Evolutionary conservation across 2,113 vertebrate species (phyloP), one percentile per base, ranked within the genome.

Genomic region (Micronycteris hirsuta): DNA sequence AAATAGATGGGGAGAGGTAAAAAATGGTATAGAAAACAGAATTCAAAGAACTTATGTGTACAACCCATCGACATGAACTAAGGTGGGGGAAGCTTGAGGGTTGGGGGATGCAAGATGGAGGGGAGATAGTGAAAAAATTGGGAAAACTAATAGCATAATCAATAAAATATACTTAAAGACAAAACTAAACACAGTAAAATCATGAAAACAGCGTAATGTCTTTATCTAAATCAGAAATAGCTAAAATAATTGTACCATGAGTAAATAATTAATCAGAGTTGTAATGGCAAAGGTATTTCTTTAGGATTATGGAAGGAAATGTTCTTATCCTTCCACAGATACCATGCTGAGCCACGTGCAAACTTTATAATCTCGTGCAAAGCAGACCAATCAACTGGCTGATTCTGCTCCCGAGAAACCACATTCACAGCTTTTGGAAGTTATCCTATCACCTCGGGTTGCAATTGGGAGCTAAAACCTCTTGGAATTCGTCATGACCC

Each of bases 151-250:
- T 58, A 58, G 20, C 22, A 58, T 58, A 24, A 58, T 58, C 56
- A 58, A 58, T 24, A 58, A 58, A 58, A 58, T 58, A 19, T 58
- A 58, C 56, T 58, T 20, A 78, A 80, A 88, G 87, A 65, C n/a
- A 45, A 65, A 84, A 73, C 65, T 28, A 96, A 71, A 63, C 10
- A 70, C 14, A 70, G 28, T 65, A 88, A 92, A 92, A 77, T 38
- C 10, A 58, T 47, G 47, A 24, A 84, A 84, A 58, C 4, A 22
- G 22, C 56, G 36, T 56, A 86, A 86, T 16, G 24, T 43, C 41
- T 89, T 92, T 58, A 80, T 28, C 33, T 73, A 76, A 86, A 43
- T 76, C 14, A 84, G 80, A 95, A 92, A 93, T 87, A 36, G 82
- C 6, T 70, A 36, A 89, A 65, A 54, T 73, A 93, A 86, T 24